A percentile compares a stretch with the other conserved stretches of the same genome.
Conservation (phyloP, 2,888 invertebrate genomes). For the Portevinia maculata region DNA sequence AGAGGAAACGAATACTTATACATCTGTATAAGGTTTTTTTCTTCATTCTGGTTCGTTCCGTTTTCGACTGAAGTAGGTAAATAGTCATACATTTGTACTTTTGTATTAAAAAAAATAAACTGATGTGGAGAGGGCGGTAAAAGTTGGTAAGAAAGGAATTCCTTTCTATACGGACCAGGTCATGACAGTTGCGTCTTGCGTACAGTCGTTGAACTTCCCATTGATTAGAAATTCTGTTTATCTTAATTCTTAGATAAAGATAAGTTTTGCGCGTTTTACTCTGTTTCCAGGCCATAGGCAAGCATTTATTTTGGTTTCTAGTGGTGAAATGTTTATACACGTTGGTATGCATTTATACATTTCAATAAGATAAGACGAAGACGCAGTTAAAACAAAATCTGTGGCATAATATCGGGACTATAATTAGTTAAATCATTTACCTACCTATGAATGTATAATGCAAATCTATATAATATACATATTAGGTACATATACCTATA, state of each 20-base stretch:
- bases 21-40: slow-evolving; percentile 38
- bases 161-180: slow-evolving; percentile 28
- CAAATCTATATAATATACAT: no score
- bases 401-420: no score
- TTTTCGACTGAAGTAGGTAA: slow-evolving; percentile 56
- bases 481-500: no score
- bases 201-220: slow-evolving; percentile 21
- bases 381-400: no score
- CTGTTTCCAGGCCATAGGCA: slow-evolving; percentile 7
- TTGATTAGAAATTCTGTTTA: slow-evolving; percentile 58
- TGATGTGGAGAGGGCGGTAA: slow-evolving; percentile 7
- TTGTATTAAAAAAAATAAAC: slow-evolving; percentile 18
- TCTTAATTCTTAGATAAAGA: slow-evolving; percentile 30
- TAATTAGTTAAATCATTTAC: no score
- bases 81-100: slow-evolving; percentile 54
- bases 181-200: slow-evolving; percentile 28
- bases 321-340: background rate
- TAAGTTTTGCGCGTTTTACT: slow-evolving; percentile 23
- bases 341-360: no score
- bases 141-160: slow-evolving; percentile 10
- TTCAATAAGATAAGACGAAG: no score
- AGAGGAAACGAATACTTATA: slow-evolving; percentile 42
- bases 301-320: background rate
- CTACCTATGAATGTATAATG: no score
- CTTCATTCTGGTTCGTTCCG: slow-evolving; percentile 27